Evolutionary conservation across 2,888 invertebrate species (phyloP).

Genomic region (Teleogryllus oceanicus): DNA sequence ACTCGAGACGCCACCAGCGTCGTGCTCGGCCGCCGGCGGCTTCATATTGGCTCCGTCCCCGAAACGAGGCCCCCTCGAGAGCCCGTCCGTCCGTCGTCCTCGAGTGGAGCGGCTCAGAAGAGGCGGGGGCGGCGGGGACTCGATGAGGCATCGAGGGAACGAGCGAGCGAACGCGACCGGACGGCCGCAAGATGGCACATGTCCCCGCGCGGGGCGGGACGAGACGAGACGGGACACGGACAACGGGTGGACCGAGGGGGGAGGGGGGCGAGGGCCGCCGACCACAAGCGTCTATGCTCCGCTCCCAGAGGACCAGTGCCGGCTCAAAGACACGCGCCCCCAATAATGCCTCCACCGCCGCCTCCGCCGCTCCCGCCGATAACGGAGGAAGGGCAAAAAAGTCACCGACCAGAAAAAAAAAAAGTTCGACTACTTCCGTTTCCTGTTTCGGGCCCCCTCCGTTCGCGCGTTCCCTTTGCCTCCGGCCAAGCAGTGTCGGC

Average conservation of each 20-base stretch:
- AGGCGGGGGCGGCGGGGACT: too few species aligned
- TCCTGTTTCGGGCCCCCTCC: not conserved
- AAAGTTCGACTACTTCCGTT: constrained; percentile 10
- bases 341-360: not conserved
- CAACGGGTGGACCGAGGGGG: not conserved
- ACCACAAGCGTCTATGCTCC: too few species aligned
- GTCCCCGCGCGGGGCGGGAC: not conserved
- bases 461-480: too few species aligned
- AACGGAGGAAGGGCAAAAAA: not conserved
- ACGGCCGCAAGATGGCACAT: not conserved
- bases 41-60: too few species aligned
- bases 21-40: too few species aligned
- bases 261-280: not conserved
- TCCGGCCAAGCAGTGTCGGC: too few species aligned
- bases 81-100: too few species aligned
- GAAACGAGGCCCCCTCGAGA: too few species aligned
- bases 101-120: too few species aligned
- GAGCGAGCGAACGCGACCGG: not conserved
- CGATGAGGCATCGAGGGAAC: not conserved
- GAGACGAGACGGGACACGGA: not conserved
- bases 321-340: not conserved
- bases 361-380: not conserved
- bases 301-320: not conserved
- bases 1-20: too few species aligned
- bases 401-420: not conserved